Conservation (phyloP, 2,888 invertebrate species). For the Ennomos erosarius region DNA sequence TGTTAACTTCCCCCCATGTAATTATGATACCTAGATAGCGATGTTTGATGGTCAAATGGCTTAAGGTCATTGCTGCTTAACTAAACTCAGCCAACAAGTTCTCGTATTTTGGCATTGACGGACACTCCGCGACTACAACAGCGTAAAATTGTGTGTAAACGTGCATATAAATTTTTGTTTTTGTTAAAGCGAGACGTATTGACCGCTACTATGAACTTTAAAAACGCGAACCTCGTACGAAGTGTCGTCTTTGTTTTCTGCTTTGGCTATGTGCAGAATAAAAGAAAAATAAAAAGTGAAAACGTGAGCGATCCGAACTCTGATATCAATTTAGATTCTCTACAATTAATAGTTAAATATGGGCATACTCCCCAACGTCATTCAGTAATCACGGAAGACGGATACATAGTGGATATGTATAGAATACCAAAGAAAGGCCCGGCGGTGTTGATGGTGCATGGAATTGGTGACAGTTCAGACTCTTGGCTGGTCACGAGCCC, state of each 20-base stretch:
- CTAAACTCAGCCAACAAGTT: slow-evolving; percentile 36
- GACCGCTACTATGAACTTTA: slow-evolving; percentile 48
- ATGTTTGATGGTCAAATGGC: slow-evolving; percentile 14
- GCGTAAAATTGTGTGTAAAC: slow-evolving; percentile 35
- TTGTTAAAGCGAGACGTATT: slow-evolving; percentile 51
- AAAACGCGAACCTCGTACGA: slow-evolving; percentile 42
- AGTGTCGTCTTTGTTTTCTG: slow-evolving; percentile 50
- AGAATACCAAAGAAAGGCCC: slow-evolving; percentile 67
- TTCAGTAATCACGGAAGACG: slow-evolving; percentile 66
- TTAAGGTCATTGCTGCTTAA: slow-evolving; percentile 47
- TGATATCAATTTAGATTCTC: slow-evolving; percentile 63
- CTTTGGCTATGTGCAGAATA: slow-evolving; percentile 41
- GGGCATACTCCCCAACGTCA: slow-evolving; percentile 60
- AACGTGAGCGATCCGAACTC: slow-evolving; percentile 49
- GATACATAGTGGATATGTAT: slow-evolving; percentile 63
- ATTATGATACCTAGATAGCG: too few relatives aligned
- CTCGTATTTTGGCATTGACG: slow-evolving; percentile 54
- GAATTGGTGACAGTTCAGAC: slow-evolving; percentile 75
- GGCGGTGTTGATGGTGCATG: slow-evolving; percentile 70
- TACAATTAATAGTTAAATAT: slow-evolving; percentile 65
- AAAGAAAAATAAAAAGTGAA: slow-evolving; percentile 35
- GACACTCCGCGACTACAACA: slow-evolving; percentile 45
- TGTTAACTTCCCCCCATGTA: too few relatives aligned
- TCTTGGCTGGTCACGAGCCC: slow-evolving; percentile 73
- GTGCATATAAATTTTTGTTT: slow-evolving; percentile 47